These are phyloP conservation scores for Girardinichthys multiradiatus DNA, from an alignment of 2,113 vertebrate genomes.

Conservation along the genomic window DNA sequence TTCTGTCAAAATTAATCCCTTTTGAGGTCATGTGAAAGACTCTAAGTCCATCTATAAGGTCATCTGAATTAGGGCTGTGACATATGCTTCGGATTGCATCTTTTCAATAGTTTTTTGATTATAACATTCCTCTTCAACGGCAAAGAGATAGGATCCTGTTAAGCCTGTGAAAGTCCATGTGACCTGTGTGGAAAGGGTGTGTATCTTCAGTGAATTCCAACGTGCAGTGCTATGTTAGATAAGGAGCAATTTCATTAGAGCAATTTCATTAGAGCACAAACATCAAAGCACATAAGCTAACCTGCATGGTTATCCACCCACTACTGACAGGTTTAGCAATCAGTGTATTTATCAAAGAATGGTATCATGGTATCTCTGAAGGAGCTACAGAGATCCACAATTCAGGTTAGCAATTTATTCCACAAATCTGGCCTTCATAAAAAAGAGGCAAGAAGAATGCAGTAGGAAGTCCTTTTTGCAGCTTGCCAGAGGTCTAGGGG, in stretches of 20 bases:
- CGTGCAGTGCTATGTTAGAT: constrained; percentile 2
- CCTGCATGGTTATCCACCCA: too few species aligned
- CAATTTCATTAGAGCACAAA: too few species aligned
- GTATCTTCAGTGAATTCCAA: constrained; percentile 17
- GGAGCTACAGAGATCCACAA: too few species aligned
- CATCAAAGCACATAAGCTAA: too few species aligned
- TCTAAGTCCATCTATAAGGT: constrained; percentile 33
- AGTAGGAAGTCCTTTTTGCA: too few species aligned
- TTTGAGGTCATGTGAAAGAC: constrained; percentile 40
- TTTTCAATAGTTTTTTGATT: constrained; percentile 53
- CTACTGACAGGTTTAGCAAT: too few species aligned
- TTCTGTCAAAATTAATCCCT: background rate
- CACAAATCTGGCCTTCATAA: too few species aligned
- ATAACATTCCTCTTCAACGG: constrained; percentile 49
- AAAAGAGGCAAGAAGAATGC: too few species aligned
- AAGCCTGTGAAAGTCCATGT: background rate
- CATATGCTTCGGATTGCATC: constrained; percentile 26
- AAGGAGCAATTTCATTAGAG: background rate
- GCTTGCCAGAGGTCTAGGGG: too few species aligned
- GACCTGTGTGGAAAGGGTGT: background rate
- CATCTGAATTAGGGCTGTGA: constrained; percentile 48
- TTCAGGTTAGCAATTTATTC: too few species aligned
- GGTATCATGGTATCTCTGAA: too few species aligned
- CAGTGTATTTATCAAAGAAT: too few species aligned
- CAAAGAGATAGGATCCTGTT: constrained; percentile 51